Base-by-base conservation (phyloP, 1,140 invertebrate genomes). In the Sarcophaga bullata region DNA sequence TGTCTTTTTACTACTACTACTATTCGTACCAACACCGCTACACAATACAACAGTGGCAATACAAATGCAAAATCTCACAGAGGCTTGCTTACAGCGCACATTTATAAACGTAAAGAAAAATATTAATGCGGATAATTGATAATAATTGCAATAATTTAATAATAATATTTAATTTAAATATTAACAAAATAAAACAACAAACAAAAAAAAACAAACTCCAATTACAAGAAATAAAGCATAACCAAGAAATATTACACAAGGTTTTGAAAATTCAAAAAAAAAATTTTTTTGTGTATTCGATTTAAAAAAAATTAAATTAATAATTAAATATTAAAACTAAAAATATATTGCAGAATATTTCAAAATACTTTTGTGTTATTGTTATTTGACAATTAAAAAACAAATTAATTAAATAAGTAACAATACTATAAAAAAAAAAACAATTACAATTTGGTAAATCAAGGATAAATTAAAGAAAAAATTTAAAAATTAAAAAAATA, bases 61-160 rank as follows among this genome's bases (percentile, higher is more conserved):
- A 62, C 58, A 62, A n/a, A n/a, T 62, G 58, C 58, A 62, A 62
- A 62, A 10, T n/a, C 58, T n/a, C 58, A 62, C 58, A 62, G 9
- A 15, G 7, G 15, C 58, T n/a, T 7, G 19, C 58, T n/a, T 62
- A 62, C 58, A 62, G 6, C 6, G 25, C 15, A 62, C 7, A 62
- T 62, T 15, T 62, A n/a, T 62, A n/a, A 17, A 62, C 19, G 58
- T 37, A 37, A 37, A 37, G 25, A 37, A 37, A 37, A 37, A 37
- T 37, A 37, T 37, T 37, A 37, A 37, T 37, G 25, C 62, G 62
- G 62, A 68, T 68, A 68, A 68, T 68, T 68, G 62, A 68, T 68
- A 68, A 68, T 68, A 68, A 68, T 68, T 68, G 17, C 62, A 68
- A 68, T 68, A 68, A 68, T 68, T n/a, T 68, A 68, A 68, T 68